Evolutionary conservation across 2,113 vertebrate species (phyloP).

Genomic region (Xiphorhynchus elegans): DNA sequence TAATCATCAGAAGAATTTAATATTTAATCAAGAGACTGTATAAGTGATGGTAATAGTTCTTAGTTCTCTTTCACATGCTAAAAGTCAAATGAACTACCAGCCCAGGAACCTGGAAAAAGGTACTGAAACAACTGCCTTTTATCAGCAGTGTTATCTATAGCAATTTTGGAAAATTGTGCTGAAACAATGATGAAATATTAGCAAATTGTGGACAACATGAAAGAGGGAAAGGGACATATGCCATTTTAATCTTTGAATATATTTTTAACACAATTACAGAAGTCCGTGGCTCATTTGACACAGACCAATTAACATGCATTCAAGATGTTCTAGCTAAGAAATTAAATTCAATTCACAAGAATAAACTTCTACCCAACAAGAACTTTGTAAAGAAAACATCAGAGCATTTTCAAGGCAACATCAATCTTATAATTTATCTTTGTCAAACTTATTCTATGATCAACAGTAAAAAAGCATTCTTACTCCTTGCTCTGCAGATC

Average conservation of each 20-base stretch:
- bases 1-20: neutral
- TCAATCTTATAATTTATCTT: neutral
- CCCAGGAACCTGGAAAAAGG: neutral
- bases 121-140: neutral
- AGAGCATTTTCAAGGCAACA: neutral
- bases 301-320: neutral
- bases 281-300: neutral
- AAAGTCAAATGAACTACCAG: neutral
- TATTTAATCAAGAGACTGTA: neutral
- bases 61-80: neutral
- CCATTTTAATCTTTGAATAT: neutral
- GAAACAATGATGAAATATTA: neutral
- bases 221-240: neutral
- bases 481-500: neutral
- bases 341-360: neutral
- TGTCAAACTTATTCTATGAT: neutral
- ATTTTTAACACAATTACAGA: neutral
- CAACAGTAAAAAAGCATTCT: neutral
- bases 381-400: neutral
- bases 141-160: neutral
- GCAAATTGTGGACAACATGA: neutral
- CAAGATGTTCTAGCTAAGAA: neutral
- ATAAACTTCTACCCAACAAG: neutral
- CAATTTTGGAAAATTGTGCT: neutral
- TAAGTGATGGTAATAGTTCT: neutral